A percentile compares a stretch with the other conserved stretches of the same genome.
These are phyloP conservation scores for Xylocampa areola DNA, from an alignment of 2,888 invertebrate species.

Conservation along the genomic window DNA sequence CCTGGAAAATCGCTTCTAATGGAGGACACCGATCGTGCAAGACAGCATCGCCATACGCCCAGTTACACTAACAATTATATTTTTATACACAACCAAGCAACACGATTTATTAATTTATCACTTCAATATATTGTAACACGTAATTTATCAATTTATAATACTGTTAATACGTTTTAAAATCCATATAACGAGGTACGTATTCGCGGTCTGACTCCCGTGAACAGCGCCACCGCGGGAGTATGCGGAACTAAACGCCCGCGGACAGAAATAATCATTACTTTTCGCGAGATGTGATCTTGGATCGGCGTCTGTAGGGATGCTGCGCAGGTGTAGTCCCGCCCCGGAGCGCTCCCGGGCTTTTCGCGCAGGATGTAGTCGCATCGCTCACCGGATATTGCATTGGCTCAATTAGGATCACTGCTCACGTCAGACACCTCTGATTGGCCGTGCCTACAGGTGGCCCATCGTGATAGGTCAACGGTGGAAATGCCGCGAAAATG, in stretches of 20 bases:
- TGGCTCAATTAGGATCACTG: slow-evolving; percentile 78
- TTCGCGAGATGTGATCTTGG: slow-evolving; percentile 89
- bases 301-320: slow-evolving; percentile 79
- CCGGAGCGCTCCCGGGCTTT: slow-evolving; percentile 84
- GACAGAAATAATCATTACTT: slow-evolving; percentile 90
- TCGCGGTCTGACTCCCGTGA: slow-evolving; percentile 74
- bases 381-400: slow-evolving; percentile 80
- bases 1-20: slow-evolving; percentile 52
- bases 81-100: slow-evolving; percentile 30
- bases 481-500: slow-evolving; percentile 76
- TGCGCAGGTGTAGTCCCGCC: slow-evolving; percentile 83
- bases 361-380: slow-evolving; percentile 84
- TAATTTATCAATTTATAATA: slow-evolving; percentile 78
- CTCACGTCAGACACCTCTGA: slow-evolving; percentile 69
- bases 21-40: slow-evolving; percentile 48
- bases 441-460: slow-evolving; percentile 69
- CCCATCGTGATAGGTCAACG: slow-evolving; percentile 68
- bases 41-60: slow-evolving; percentile 35
- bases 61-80: slow-evolving; percentile 19
- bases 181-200: slow-evolving; percentile 79
- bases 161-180: slow-evolving; percentile 82
- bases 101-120: slow-evolving; percentile 45
- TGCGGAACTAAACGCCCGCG: slow-evolving; percentile 83
- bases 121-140: slow-evolving; percentile 59
- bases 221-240: slow-evolving; percentile 84